Evolutionary conservation across 1,140 invertebrate genomes (phyloP).

Genomic region (Drosophila arawakana): DNA sequence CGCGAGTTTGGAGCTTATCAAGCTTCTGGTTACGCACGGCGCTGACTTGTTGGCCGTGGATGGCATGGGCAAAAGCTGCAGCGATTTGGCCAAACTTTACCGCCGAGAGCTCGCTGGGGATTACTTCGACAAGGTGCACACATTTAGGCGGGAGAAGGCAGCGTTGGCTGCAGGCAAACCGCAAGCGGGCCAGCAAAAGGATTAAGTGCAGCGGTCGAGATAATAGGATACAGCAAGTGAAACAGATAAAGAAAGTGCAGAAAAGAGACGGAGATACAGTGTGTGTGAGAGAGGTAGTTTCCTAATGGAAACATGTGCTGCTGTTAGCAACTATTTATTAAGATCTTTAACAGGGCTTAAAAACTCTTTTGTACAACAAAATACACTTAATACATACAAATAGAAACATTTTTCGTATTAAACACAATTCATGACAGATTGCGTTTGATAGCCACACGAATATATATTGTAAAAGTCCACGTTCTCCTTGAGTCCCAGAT

Average conservation of each 20-base stretch:
- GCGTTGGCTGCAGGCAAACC: constrained; percentile 1
- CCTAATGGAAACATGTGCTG: background rate
- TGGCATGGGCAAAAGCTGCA: constrained; percentile 60
- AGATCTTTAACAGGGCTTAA: constrained; percentile 1
- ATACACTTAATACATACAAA: background rate
- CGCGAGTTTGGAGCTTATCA: constrained; percentile 68
- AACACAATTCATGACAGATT: constrained; percentile 50
- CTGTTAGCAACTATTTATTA: background rate
- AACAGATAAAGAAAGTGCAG: background rate
- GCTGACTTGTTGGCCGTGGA: constrained; percentile 65
- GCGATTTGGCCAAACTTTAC: constrained; percentile 73
- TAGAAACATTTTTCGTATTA: constrained; percentile 17
- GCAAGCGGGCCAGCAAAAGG: constrained; percentile 29
- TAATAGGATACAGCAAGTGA: constrained; percentile 7
- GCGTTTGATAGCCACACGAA: constrained; percentile 64
- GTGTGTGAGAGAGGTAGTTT: too few relatives aligned
- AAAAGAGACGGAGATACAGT: background rate
- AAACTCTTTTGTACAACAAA: background rate
- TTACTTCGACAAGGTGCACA: constrained; percentile 69
- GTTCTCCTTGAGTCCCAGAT: constrained; percentile 73
- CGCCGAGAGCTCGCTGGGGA: constrained; percentile 53
- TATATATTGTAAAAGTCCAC: constrained; percentile 68
- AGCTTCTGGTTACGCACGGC: constrained; percentile 69
- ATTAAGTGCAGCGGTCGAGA: constrained; percentile 28
- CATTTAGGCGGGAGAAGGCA: constrained; percentile 47